Base-by-base conservation (phyloP, 2,797 vertebrate species). In the Carcharodon carcharias region DNA sequence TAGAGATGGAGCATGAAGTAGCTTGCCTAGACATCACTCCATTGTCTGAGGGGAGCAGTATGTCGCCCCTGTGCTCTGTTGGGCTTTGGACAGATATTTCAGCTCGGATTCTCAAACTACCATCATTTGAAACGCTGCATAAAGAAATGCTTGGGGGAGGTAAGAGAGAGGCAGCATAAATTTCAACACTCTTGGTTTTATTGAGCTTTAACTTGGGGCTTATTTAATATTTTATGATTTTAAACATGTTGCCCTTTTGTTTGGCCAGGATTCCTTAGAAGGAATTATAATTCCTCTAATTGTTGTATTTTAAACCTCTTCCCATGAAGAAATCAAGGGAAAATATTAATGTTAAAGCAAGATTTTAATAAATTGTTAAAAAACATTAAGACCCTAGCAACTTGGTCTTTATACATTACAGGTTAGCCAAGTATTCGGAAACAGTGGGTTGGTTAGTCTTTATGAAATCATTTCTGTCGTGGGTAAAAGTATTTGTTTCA, bases 81-180 rank as follows among this genome's bases (percentile, higher is more conserved):
- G 99, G 99, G 94, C 98, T 99, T 96, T 99, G 99, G 99, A 99
- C 99, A 0, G 99, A 99, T 97, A 99, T 99, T 97, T 99, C 99
- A 0, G 99, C 99, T 96, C 98, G 99, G 0, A 99, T 99, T 96
- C 98, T 99, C 28, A 99, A 99, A 96, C 98, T 99, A 93, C 99
- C 99, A 8, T 99, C 98, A 26, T 99, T 99, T 96, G 99, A 98
- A 1, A 97, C 99, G 23, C 97, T 99, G 97, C 99, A 99, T 98
- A 99, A 99, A 96, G 99, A 99, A 97, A 99, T 99, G 99, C 98
- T 99, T 96, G 99, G 99, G 14, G 99, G 99, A 99, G 99, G 99
- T 99, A 97, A 97, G 98, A 67, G 91, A 65, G 21, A 65, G 21
- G 91, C 63, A 93, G n/a, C 3, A 11, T 63, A 88, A 56, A 3